Conservation (phyloP, 2,888 invertebrate genomes). For the Liodrosophila aerea region DNA sequence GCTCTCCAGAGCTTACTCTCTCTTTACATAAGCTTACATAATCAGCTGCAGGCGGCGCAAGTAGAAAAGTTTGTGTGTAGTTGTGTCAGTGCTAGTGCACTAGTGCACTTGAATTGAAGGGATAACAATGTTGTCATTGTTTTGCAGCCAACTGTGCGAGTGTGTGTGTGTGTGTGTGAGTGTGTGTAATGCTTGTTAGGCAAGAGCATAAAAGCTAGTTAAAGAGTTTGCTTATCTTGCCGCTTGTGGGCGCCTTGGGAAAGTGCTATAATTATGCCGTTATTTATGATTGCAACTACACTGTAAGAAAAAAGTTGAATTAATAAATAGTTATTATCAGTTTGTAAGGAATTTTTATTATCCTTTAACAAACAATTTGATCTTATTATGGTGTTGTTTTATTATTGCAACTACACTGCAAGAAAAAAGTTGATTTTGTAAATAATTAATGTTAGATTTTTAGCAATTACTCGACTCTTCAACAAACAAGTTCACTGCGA, state of each 20-base stretch:
- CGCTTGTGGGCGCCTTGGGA: slow-evolving; percentile 9
- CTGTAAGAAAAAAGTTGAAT: background rate
- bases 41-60: slow-evolving; percentile 35
- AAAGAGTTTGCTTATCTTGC: slow-evolving; percentile 14
- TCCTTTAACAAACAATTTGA: too few relatives aligned
- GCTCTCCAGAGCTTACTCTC: slow-evolving; percentile 26
- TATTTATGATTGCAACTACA: background rate
- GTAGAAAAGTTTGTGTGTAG: slow-evolving; percentile 22
- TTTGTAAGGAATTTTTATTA: too few relatives aligned
- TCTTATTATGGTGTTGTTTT: slow-evolving; percentile 4
- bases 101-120: slow-evolving; percentile 63
- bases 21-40: slow-evolving; percentile 63
- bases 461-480: too few relatives aligned
- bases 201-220: slow-evolving; percentile 26
- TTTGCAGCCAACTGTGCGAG: slow-evolving; percentile 20
- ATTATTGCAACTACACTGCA: background rate
- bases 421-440: background rate
- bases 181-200: slow-evolving; percentile 8
- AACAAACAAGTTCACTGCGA: too few relatives aligned
- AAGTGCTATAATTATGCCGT: slow-evolving; percentile 12
- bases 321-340: background rate
- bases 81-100: slow-evolving; percentile 35
- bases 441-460: too few relatives aligned
- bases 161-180: slow-evolving; percentile 1
- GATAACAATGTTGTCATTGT: slow-evolving; percentile 62